Evolutionary conservation across 1,140 invertebrate genomes (phyloP), one percentile per base, ranked within the genome.

Genomic region (Magallana gigas): DNA sequence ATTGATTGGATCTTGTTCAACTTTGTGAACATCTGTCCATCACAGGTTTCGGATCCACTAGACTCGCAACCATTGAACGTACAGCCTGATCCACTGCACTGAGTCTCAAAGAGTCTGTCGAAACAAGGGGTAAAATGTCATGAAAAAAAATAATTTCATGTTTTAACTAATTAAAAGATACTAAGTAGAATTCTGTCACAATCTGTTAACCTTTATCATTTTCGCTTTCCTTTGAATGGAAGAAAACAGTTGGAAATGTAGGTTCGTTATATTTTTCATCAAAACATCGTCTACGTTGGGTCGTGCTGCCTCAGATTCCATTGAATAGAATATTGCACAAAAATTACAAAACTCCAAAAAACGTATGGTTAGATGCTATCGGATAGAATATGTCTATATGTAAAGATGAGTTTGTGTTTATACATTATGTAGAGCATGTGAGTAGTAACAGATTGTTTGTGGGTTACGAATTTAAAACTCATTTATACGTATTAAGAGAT

Each of bases 241-340:
- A 29, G 68, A 76, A 76, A 76, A 76, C 12, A 76, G 23, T 76
- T 76, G 68, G 9, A 76, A 76, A 76, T 76, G 68, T 8, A 76
- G 68, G 23, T 76, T 23, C 36, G 68, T 36, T 11, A 76, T 76
- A 76, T 76, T 76, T 76, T 12, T 76, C 23, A 76, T 76, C 18
- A 76, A 12, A 29, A 76, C 1, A 12, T 76, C 68, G 11, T 76
- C 68, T 23, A 9, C 23, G 8, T 29, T 11, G 4, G 23, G 68
- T 71, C 8, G 68, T 76, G 68, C 18, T 29, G 36, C 36, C 2
- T 48, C 36, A 48, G 36, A 48, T 48, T 2, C 36, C 36, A 48
- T 48, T 48, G 36, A 48, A 48, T 48, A 48, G 36, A 48, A 48
- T 48, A 48, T 4, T 48, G 36, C 36, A 48, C 36, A 48, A 48